Base-by-base conservation (phyloP, 53 echinoderm and acorn worm species). In the Astropecten irregularis region DNA sequence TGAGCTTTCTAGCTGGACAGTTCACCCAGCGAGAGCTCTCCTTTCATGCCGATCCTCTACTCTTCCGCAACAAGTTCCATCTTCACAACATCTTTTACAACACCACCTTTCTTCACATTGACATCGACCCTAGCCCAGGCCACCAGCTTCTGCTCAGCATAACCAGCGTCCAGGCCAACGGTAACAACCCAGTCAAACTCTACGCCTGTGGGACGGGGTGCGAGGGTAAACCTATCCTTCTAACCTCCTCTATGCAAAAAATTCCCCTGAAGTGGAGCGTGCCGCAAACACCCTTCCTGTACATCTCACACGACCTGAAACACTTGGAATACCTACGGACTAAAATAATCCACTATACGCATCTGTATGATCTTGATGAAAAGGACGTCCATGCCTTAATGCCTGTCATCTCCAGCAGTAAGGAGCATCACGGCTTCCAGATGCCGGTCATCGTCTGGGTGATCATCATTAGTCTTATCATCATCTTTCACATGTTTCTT, bases 151-250 rank as follows among this genome's bases (percentile, higher is more conserved):
- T 69, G 25, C 48, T 91, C 22, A 82, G 84, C 50, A 83, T 87
- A 21, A 86, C 84, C 18, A 84, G 68, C 44, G 70, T 76, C 46
- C 83, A 86, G 22, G 77, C 77, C 15, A 69, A 32, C 27, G 66
- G 65, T 6, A 66, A 23, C 14, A 53, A 51, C 26, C 86, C 86
- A 30, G 15, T 66, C 20, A 64, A 74, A 40, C 89, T 96, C 1
- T 96, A 82, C 39, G 93, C 91, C 29, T 96, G 96, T 29, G 96
- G 91, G 52, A 87, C 96, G 3, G 96, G 96, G 10, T 96, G 96
- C 69, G 70, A 84, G 16, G 83, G 86, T 46, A 85, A 85, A 28
- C 87, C 92, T 25, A 59, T 93, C 15, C 83, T 91, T 59, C 84
- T 96, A 9, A 49, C 85, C 10, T 69, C 86, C 22, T 73, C 91